Conservation (phyloP, 2,113 vertebrate genomes). For the Bufo gargarizans region DNA sequence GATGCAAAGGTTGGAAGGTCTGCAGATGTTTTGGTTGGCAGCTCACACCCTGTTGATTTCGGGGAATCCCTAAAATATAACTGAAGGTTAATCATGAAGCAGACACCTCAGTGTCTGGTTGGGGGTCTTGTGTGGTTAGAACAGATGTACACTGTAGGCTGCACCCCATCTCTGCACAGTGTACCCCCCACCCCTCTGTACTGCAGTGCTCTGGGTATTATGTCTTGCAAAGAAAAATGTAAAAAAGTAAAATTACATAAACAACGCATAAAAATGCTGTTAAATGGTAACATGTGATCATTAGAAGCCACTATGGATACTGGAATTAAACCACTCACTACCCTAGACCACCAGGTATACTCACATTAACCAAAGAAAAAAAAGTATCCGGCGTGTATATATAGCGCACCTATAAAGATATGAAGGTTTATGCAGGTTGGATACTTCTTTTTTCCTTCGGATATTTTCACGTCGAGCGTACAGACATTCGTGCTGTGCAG, state of each 20-base stretch:
- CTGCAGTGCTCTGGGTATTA: background rate
- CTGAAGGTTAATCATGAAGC: background rate
- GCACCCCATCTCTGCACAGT: background rate
- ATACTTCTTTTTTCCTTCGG: no score
- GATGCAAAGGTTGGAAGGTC: constrained; percentile 17
- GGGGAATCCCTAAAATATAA: constrained; percentile 38
- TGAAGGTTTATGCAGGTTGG: no score
- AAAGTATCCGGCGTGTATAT: no score
- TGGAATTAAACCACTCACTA: no score
- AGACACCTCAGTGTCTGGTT: constrained; percentile 14
- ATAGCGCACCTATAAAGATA: no score
- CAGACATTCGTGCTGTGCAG: no score
- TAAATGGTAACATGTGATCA: no score
- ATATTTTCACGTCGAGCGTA: no score
- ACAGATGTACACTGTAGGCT: background rate
- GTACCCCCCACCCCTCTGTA: background rate
- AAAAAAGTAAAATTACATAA: background rate
- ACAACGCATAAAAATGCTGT: background rate
- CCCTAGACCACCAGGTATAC: no score
- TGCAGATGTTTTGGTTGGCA: constrained; percentile 21
- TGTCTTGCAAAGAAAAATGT: background rate
- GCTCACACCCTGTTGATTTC: constrained; percentile 25
- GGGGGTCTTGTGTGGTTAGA: background rate
- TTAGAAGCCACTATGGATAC: background rate
- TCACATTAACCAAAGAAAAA: no score